A percentile compares a stretch with the other conserved stretches of the same genome.
phyloP scores from a whole-genome alignment of 1,140 invertebrate genomes.

The Samia ricini region DNA sequence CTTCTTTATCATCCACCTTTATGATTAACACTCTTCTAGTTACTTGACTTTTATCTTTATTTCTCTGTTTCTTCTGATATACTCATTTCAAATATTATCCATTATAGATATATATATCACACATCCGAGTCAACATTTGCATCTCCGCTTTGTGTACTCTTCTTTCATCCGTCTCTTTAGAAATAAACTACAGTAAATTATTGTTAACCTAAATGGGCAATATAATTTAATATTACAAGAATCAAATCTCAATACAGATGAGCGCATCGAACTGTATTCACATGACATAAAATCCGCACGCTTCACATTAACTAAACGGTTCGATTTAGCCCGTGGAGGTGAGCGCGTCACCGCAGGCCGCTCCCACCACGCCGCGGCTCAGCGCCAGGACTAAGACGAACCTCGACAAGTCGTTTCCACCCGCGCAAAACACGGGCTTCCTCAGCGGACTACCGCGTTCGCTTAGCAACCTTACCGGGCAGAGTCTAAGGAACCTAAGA shows the following conservation, averaged over 20 bases:
- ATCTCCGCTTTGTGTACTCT: too few relatives aligned
- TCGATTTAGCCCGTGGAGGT: conserved; percentile 31
- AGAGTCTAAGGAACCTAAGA: conserved; percentile 60
- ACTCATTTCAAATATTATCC: too few relatives aligned
- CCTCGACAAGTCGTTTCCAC: conserved; percentile 28
- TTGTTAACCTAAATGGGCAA: not conserved
- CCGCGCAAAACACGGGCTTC: conserved; percentile 43
- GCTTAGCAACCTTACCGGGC: conserved; percentile 75
- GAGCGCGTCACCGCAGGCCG: conserved; percentile 11
- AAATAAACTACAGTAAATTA: too few relatives aligned
- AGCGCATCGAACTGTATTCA: not conserved
- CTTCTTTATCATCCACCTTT: too few relatives aligned
- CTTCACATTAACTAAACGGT: conserved; percentile 9
- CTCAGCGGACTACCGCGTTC: conserved; percentile 78
- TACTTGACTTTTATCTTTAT: too few relatives aligned
- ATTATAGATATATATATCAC: too few relatives aligned
- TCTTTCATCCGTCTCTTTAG: too few relatives aligned
- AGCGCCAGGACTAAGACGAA: conserved; percentile 13
- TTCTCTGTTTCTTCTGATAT: too few relatives aligned
- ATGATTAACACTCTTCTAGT: too few relatives aligned
- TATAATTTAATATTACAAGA: not conserved
- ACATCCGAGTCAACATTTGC: too few relatives aligned
- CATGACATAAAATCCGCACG: not conserved
- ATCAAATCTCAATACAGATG: not conserved
- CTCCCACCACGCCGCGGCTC: conserved; percentile 40